These are phyloP conservation scores for Eutolmus rufibarbis DNA, from an alignment of 2,888 invertebrate genomes.

Conservation along the genomic window DNA sequence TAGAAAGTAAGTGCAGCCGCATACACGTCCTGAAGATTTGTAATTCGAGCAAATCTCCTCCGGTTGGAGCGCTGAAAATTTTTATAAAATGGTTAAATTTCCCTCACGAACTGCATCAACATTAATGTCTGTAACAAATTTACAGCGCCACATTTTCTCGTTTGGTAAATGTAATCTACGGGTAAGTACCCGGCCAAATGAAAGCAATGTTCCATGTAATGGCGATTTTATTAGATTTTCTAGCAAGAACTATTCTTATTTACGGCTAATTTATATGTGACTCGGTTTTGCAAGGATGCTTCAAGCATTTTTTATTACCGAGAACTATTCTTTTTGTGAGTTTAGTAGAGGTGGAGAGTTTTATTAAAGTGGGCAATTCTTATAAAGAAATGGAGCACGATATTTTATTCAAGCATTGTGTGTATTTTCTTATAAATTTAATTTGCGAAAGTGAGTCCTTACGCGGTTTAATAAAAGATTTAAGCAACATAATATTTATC, in stretches of 20 bases:
- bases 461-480: background rate
- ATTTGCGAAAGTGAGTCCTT: background rate
- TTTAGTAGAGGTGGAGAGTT: background rate
- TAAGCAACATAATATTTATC: background rate
- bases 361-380: background rate
- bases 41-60: background rate
- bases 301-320: background rate
- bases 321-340: background rate
- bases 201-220: constrained; percentile 45
- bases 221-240: constrained; percentile 46
- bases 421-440: background rate
- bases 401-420: background rate
- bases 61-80: background rate
- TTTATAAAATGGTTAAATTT: constrained; percentile 14
- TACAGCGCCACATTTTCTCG: constrained; percentile 30
- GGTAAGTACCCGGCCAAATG: constrained; percentile 41
- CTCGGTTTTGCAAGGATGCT: background rate
- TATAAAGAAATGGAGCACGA: background rate
- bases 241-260: constrained; percentile 40
- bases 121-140: constrained; percentile 25
- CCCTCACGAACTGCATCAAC: constrained; percentile 32
- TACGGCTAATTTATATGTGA: constrained; percentile 45
- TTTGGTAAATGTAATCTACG: constrained; percentile 26
- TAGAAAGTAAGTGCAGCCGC: background rate
- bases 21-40: background rate